These are phyloP conservation scores for Dusona sp. DNA, from an alignment of 2,888 invertebrate genomes.

Conservation along the genomic window DNA sequence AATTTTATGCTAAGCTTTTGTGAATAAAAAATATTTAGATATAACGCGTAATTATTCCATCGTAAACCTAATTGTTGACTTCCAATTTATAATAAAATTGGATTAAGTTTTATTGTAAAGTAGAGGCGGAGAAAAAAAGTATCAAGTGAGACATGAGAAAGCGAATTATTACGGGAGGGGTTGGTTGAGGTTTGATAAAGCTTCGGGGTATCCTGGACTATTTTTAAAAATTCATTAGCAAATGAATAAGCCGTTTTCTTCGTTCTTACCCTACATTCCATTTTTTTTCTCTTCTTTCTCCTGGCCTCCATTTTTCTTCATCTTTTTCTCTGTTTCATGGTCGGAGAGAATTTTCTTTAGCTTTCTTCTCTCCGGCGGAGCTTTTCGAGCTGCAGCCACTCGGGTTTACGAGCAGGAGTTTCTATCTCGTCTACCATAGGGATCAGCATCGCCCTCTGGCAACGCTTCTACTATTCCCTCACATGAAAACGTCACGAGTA, in stretches of 20 bases:
- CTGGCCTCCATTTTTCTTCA: constrained; percentile 16
- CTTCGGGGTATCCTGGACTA: constrained; percentile 50
- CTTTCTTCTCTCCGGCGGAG: constrained; percentile 27
- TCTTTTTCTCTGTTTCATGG: constrained; percentile 40
- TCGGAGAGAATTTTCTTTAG: constrained; percentile 49
- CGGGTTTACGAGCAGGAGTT: constrained; percentile 11
- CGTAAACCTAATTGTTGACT: neutral
- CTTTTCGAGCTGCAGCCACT: constrained; percentile 40
- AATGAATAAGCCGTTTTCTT: constrained; percentile 72
- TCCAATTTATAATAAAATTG: neutral
- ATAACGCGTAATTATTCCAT: neutral
- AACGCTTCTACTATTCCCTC: constrained; percentile 1
- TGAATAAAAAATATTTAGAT: too few species aligned
- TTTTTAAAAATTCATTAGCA: constrained; percentile 78
- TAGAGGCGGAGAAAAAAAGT: neutral
- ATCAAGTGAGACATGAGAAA: constrained; percentile 56
- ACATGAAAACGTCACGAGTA: neutral
- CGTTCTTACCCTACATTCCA: constrained; percentile 1
- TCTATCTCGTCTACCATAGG: constrained; percentile 15
- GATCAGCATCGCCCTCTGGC: constrained; percentile 47
- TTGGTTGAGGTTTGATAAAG: neutral
- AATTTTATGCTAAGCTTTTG: too few species aligned
- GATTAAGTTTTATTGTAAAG: neutral
- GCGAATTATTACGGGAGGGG: constrained; percentile 77
- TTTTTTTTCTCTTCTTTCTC: constrained; percentile 19